Base-by-base conservation (phyloP, 1,140 invertebrate genomes). In the Atta cephalotes region DNA sequence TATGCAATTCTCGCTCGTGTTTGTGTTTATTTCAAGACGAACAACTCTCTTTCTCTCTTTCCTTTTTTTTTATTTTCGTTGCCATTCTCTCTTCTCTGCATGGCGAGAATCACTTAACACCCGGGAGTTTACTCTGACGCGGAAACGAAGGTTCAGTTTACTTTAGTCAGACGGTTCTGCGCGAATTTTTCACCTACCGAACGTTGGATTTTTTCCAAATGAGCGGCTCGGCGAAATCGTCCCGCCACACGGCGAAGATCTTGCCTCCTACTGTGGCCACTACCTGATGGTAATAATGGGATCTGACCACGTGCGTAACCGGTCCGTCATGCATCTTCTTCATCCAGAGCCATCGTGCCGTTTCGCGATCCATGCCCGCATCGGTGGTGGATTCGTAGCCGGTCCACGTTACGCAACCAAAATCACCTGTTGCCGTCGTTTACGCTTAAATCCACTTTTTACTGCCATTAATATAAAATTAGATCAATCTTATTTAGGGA, bases 251-350 rank as follows among this genome's bases (percentile, higher is more conserved):
- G 0, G 96, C 96, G 87, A 97, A 96, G 31, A 96, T 91, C 71
- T 93, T 95, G 18, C 96, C 96, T 1, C 97, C 97, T 4, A 96
- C 92, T 0, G 96, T 96, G 2, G 96, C 92, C 60, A 96, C 95
- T 5, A 96, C 86, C 70, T 96, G 93, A 9, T 92, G 91, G 14
- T 96, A 93, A 84, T 96, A 95, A 9, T 95, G 95, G 89, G 97
- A 97, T 92, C 96, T 96, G 49, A 95, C 91, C 4, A 96, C 91
- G 35, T 95, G 93, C 1, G 95, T 95, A 18, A 97, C 92, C 3
- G 97, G 96, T 0, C 97, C 97, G 90, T 97, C 97, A 90, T 98
- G 97, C 72, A 97, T 96, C 82, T 91, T 93, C 87, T 95, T 95
- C 82, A 94, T 91, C 90, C 93, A 95, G 45, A 93, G 78, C 92